Base-by-base conservation (phyloP, 2,888 invertebrate genomes). In the Chrysopilus asiliformis region DNA sequence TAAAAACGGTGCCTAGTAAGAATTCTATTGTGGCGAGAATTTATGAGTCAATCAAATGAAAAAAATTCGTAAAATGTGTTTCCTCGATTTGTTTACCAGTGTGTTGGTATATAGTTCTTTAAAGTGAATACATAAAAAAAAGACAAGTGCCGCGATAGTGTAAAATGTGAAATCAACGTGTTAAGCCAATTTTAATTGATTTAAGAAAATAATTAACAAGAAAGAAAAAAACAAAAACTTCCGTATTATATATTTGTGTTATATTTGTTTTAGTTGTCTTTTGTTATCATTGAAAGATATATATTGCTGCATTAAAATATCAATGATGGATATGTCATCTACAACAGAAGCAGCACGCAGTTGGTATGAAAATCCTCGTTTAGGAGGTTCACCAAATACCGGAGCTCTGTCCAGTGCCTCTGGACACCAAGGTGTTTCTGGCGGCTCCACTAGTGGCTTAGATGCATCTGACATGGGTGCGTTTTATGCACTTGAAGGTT, bases 341-440 rank as follows among this genome's bases (percentile, higher is more conserved):
- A 60, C 64, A 53, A 63, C 63, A 51, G 64, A 64, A 56, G 59
- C 61, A 51, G 62, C 62, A 44, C 64, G 64, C 51, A 61, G 60
- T 53, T 64, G 64, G 64, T 64, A 64, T 45, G 64, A 64, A 43
- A 64, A 55, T 55, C 64, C 64, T 50, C 57, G 64, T 43, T 50
- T 64, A 42, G 59, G 59, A 30, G 60, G 62, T 39, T 64, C 64
- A 22, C 62, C 64, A 36, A 61, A 60, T 41, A 53, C 55, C 33
- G 58, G 58, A 36, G 64, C 60, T 20, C 46, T 58, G 33, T 53
- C 57, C 34, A 51, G 53, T 35, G 55, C 54, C 41, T 48, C 48
- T 24, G 51, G 53, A 5, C 48, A 51, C 29, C 50, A 52, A 32
- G 47, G 51, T 34, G 51, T 52, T 26, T 18, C 27, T n/a, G 38